Percentiles rank a stretch among this genome's conserved stretches.
Evolutionary conservation across 35 echinoderm and acorn worm species (phyloP).

Genomic region (Anneissia japonica): DNA sequence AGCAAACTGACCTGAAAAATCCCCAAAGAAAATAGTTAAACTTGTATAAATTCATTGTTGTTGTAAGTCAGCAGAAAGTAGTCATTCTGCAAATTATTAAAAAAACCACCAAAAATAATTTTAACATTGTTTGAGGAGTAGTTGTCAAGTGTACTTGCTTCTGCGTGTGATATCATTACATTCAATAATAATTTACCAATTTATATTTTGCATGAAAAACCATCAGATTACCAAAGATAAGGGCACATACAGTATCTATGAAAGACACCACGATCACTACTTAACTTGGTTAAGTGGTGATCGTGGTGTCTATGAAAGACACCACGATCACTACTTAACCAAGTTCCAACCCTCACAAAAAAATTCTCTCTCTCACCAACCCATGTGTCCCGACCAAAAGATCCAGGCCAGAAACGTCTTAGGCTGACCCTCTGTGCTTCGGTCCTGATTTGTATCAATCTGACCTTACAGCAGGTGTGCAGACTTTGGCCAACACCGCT

Average conservation of each 20-base stretch:
- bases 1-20: constrained; percentile 77
- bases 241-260: constrained; percentile 41
- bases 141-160: too few relatives aligned
- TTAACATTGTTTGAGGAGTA: too few relatives aligned
- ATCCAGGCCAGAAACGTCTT: not conserved
- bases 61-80: too few relatives aligned
- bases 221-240: constrained; percentile 99
- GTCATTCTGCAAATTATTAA: too few relatives aligned
- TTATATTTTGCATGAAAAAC: constrained; percentile 9
- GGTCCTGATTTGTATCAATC: constrained; percentile 47
- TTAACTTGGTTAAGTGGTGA: not conserved
- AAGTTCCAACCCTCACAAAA: constrained; percentile 33
- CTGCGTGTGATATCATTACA: too few relatives aligned
- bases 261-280: not conserved
- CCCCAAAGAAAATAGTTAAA: not conserved
- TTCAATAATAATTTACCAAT: too few relatives aligned
- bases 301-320: constrained; percentile 22
- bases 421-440: not conserved
- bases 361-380: constrained; percentile 4
- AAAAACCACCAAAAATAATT: too few relatives aligned
- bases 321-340: not conserved
- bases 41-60: too few relatives aligned
- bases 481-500: constrained; percentile 40
- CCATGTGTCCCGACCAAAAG: not conserved
- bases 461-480: constrained; percentile 68